Evolutionary conservation across 1,140 invertebrate genomes (phyloP), one percentile per base, ranked within the genome.

Genomic region (Hypothenemus hampei): DNA sequence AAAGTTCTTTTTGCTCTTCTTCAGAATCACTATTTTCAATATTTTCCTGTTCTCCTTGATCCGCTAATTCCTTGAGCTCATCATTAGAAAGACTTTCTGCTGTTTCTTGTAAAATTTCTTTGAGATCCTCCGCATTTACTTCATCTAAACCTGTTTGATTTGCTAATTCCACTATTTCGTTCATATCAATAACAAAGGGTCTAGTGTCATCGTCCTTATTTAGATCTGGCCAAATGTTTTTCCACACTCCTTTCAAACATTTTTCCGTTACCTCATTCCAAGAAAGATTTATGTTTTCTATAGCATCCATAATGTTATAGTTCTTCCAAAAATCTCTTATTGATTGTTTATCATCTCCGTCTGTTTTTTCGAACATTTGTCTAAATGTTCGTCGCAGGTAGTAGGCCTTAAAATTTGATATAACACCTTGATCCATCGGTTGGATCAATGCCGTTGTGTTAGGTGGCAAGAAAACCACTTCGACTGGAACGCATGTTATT

Each of bases 231-330:
- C 57, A 60, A 43, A 62, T 45, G 39, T 64, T 63, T 35, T 61
- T 63, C 54, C 55, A 61, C 53, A 57, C 57, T 59, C 61, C 59
- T 63, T 61, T 53, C 58, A 63, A 59, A 59, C 21, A 59, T 44
- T 48, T 60, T 45, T 63, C 49, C 39, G 57, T 59, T 47, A 47
- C 47, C 57, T 62, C 48, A 62, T 64, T 29, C 24, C 24, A 29
- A 29, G 24, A 11, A 29, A 36, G 35, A 13, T 15, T 36, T 7
- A 36, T 36, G 35, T 15, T 15, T 10, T 36, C 35, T 36, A 36
- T 13, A 36, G 6, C 35, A 36, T 56, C 49, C 58, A 57, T 50
- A 56, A 61, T 61, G 54, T 57, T 62, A 43, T 57, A 57, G 31
- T 59, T 62, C 56, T 62, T 62, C 48, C 58, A 51, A 57, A 57